These are phyloP conservation scores for Notoglanidium macrostoma DNA, from an alignment of 2,797 vertebrate species.

Conservation along the genomic window DNA sequence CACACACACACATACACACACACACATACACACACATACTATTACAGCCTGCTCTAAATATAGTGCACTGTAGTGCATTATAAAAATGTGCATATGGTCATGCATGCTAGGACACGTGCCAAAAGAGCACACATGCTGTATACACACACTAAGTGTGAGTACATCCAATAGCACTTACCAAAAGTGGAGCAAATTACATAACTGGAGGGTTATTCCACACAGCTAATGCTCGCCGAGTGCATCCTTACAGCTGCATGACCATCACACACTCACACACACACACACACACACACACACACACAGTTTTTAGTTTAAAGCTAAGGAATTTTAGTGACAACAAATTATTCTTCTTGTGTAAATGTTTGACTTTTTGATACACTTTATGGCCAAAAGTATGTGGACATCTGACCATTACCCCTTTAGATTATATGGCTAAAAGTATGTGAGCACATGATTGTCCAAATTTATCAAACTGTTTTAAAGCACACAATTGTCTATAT, in stretches of 20 bases:
- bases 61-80: slow-evolving; percentile 45
- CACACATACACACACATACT: slow-evolving; percentile 46
- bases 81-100: slow-evolving; percentile 35
- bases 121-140: slow-evolving; percentile 45
- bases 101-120: slow-evolving; percentile 44
- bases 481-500: not conserved
- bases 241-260: slow-evolving; percentile 26
- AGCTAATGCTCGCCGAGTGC: slow-evolving; percentile 3
- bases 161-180: slow-evolving; percentile 68
- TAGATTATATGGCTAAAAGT: not conserved
- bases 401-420: not conserved
- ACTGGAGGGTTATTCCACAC: slow-evolving; percentile 47
- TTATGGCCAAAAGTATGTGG: not conserved
- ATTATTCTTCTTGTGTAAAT: not conserved
- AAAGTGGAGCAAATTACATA: slow-evolving; percentile 71
- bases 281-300: slow-evolving; percentile 13
- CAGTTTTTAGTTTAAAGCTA: not conserved
- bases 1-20: slow-evolving; percentile 46
- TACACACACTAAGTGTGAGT: slow-evolving; percentile 13
- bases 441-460: not conserved
- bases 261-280: slow-evolving; percentile 30
- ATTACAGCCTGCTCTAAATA: slow-evolving; percentile 37
- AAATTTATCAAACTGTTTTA: not conserved
- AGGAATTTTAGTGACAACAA: not conserved
- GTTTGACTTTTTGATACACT: not conserved